Percentiles rank a stretch among this genome's conserved stretches.
Conservation (phyloP, 2,888 invertebrate genomes). For the Myopa testacea region DNA sequence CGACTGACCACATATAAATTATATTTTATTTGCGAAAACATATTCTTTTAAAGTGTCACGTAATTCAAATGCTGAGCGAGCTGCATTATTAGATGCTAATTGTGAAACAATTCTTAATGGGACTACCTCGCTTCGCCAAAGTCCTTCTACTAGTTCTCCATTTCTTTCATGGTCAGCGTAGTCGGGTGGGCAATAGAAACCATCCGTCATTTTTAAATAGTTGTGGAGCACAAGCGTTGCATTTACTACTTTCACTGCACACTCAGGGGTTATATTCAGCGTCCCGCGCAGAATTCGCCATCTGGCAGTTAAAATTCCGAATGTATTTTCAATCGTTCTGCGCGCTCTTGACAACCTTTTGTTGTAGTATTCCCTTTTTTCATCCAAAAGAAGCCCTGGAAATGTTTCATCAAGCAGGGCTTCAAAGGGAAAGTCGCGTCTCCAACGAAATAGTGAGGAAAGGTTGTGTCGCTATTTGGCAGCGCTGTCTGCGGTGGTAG, state of each 20-base stretch:
- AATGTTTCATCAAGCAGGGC: constrained; percentile 26
- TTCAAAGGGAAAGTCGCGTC: constrained; percentile 38
- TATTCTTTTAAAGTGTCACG: background rate
- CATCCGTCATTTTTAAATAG: constrained; percentile 15
- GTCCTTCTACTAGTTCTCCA: background rate
- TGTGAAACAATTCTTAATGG: no score
- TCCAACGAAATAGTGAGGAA: constrained; percentile 38
- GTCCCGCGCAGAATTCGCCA: constrained; percentile 21
- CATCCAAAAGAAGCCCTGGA: background rate
- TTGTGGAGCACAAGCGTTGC: constrained; percentile 19
- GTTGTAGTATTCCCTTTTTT: no score
- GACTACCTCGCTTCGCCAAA: no score
- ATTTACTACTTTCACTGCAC: constrained; percentile 20
- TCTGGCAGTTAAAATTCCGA: constrained; percentile 21
- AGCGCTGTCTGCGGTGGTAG: no score
- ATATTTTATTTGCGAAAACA: background rate
- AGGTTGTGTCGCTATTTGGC: constrained; percentile 22
- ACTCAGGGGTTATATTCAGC: constrained; percentile 7
- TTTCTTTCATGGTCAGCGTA: background rate
- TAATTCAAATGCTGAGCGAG: background rate
- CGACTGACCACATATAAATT: background rate
- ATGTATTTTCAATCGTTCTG: no score
- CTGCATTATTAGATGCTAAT: no score
- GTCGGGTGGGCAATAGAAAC: background rate
- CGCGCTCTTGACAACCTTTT: no score